phyloP scores from a whole-genome alignment of 2,797 vertebrate species.

The Cynopterus sphinx region DNA sequence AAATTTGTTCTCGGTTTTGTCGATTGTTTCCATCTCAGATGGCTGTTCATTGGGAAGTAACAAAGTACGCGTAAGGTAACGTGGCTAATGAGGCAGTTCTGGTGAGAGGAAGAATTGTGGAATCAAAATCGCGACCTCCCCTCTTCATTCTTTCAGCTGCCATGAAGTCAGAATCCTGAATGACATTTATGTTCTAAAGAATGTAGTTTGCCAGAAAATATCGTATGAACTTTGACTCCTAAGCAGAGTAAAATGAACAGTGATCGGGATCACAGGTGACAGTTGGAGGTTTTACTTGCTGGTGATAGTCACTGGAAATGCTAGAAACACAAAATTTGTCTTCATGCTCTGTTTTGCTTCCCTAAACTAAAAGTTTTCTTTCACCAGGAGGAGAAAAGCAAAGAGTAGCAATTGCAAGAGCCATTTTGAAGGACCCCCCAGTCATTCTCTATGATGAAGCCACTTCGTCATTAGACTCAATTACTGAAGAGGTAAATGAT shows the following conservation, averaged over 20 bases:
- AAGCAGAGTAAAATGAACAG: not conserved
- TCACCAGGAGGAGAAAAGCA: conserved; percentile 97
- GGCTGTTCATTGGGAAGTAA: conserved; percentile 23
- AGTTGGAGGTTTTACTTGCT: conserved; percentile 42
- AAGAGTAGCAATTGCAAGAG: conserved; percentile 96
- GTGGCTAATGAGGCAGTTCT: conserved; percentile 32
- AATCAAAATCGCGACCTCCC: conserved; percentile 33
- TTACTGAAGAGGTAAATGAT: conserved; percentile 96
- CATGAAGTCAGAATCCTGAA: conserved; percentile 23
- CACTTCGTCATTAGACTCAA: conserved; percentile 98
- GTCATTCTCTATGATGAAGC: conserved; percentile 98
- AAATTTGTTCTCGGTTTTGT: conserved; percentile 31
- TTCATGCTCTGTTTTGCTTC: not conserved
- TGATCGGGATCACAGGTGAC: not conserved
- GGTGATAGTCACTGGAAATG: conserved; percentile 33
- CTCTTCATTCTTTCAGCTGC: conserved; percentile 5
- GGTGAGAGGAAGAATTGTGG: not conserved
- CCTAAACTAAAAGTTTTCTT: conserved; percentile 61
- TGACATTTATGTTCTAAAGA: conserved; percentile 29
- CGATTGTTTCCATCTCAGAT: conserved; percentile 38
- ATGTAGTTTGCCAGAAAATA: conserved; percentile 46
- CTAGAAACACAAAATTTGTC: conserved; percentile 31
- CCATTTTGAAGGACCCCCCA: conserved; percentile 96
- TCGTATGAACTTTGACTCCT: conserved; percentile 36
- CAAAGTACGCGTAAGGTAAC: conserved; percentile 49